Evolutionary conservation across 2,113 vertebrate species (phyloP), one percentile per base, ranked within the genome.

Genomic region (Piaya cayana): DNA sequence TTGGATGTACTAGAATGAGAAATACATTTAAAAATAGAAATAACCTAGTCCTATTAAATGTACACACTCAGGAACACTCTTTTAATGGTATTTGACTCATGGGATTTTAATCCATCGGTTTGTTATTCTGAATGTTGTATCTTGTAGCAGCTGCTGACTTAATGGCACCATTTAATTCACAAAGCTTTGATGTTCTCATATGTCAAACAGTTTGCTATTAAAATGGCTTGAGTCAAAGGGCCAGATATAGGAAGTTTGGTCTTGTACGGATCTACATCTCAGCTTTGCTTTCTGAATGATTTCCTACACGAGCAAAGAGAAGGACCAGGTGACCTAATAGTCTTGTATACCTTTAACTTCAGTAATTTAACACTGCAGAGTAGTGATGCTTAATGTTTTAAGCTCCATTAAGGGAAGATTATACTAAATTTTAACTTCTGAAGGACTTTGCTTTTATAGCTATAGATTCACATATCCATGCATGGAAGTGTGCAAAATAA

Each of bases 351-450:
- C 45, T 86, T 88, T 90, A 86, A 69, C 52, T 82, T 78, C 43
- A 62, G 27, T 74, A 78, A 89, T 88, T 74, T 88, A 83, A 77
- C 37, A 53, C 30, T 78, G 56, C 81, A 75, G 43, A 88, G 79
- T 76, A 62, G 19, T 58, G 53, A 62, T 77, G 39, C 78, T 71
- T 95, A 86, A 88, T 82, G 67, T 91, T 88, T 96, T 75, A 75
- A 86, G 71, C 56, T 78, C 77, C 81, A 76, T 96, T 88, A 94
- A 79, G 36, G 58, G 47, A 79, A 93, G 65, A 86, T 86, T 86
- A 76, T 88, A 75, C 56, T 79, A 75, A 93, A 88, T 50, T 72
- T 83, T 69, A 63, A 52, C 39, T 88, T 95, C 58, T 49, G 69
- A 74, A 82, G 67, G 74, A 69, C 42, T 68, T 92, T 1, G 22